Base-by-base conservation (phyloP, 2,113 vertebrate species). In the Tilapia sparmanii region DNA sequence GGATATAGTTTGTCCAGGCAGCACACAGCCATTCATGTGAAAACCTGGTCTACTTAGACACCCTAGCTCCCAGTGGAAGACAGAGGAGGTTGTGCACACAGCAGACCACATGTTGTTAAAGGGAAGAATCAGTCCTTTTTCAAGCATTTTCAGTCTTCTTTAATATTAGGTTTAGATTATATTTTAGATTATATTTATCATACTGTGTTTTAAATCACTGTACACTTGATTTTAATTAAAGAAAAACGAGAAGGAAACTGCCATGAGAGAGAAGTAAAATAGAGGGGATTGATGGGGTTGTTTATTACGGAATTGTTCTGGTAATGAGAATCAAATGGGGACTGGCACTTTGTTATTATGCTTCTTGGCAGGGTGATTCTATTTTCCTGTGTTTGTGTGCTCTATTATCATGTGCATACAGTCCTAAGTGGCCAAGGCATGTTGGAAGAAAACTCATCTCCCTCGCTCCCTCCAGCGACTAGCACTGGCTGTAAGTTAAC, bases 241-340 rank as follows among this genome's bases (percentile, higher is more conserved):
- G 80, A 29, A 61, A 88, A 90, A 71, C 82, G 38, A 73, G 73
- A 47, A 54, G 63, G 29, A 83, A 18, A 29, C 80, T 66, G 55
- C 29, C 68, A 24, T 24, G 33, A 53, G 55, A 76, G 59, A 53
- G 54, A 81, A 83, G 68, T 68, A 50, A 82, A 57, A 59, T 50
- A 52, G 15, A 78, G 85, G 45, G 83, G 73, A 68, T 42, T 82
- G 82, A 18, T 89, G 85, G 16, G 88, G 83, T 82, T 90, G 89
- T 91, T 91, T 81, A 84, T 90, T 86, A 54, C 24, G 4, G 63
- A 82, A 90, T 85, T 85, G 83, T 84, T 86, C 83, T 66, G 47
- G 79, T 94, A 94, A 94, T 89, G 87, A 92, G 82, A 91, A 89
- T 88, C 10, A 82, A 94, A 89, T 80, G 78, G 81, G 71, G 80